Conservation (phyloP, 2,888 invertebrate species). For the Netelia melanura region DNA sequence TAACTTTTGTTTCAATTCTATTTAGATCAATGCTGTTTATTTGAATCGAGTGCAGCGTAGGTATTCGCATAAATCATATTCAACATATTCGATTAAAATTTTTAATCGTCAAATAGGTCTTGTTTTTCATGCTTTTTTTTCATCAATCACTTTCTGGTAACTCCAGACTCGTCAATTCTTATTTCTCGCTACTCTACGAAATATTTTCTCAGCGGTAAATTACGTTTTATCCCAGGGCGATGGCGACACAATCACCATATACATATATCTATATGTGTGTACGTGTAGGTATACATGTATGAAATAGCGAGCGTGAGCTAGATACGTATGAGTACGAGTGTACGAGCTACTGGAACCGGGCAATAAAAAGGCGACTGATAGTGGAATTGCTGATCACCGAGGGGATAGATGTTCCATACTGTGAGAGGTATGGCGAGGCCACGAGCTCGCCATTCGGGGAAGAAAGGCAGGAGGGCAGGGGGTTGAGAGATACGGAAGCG, state of each 20-base stretch:
- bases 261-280: conserved; percentile 36
- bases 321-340: not conserved
- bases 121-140: not conserved
- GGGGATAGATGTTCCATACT: conserved; percentile 41
- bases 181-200: conserved; percentile 25
- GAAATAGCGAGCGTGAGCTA: not conserved
- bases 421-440: conserved; percentile 1
- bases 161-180: conserved; percentile 53
- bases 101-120: no score
- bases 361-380: conserved; percentile 58
- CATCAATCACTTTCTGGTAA: not conserved
- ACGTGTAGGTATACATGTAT: not conserved
- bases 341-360: conserved; percentile 24
- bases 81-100: no score
- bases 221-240: conserved; percentile 16
- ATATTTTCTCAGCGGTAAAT: conserved; percentile 46
- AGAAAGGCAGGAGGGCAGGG: not conserved
- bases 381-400: conserved; percentile 62
- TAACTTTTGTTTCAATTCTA: no score
- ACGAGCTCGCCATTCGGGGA: conserved; percentile 13
- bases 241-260: conserved; percentile 10
- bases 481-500: conserved; percentile 33
- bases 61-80: no score
- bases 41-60: no score
- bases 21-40: no score